Percentiles rank a stretch among this genome's conserved stretches.
Evolutionary conservation across 2,888 invertebrate species (phyloP).

Genomic region (Tuta absoluta): DNA sequence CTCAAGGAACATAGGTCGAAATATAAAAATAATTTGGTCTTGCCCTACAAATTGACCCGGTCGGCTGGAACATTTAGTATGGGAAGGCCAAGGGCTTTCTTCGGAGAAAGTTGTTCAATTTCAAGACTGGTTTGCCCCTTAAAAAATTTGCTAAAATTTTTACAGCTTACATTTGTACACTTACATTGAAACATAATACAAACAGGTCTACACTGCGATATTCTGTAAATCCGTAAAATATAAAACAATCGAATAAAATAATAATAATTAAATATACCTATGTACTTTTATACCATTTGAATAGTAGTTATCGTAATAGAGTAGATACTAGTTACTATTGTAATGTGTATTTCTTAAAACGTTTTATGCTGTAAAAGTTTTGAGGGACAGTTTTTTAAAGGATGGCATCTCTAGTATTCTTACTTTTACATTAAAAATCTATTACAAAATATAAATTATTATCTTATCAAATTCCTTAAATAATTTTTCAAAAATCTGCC

Average conservation of each 20-base stretch:
- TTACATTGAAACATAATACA: conserved; percentile 4
- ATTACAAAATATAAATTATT: not conserved
- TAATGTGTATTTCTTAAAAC: not conserved
- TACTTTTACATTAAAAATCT: too few relatives aligned
- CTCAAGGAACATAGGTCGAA: too few relatives aligned
- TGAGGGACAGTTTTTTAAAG: not conserved
- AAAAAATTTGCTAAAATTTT: too few relatives aligned
- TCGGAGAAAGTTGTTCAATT: too few relatives aligned
- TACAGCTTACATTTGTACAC: not conserved
- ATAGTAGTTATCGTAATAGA: conserved; percentile 61
- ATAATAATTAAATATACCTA: conserved; percentile 34
- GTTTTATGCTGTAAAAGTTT: not conserved
- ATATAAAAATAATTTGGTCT: too few relatives aligned
- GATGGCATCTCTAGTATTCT: not conserved
- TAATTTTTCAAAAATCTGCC: not conserved
- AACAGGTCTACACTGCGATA: conserved; percentile 21
- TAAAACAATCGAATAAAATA: not conserved
- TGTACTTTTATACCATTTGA: conserved; percentile 63
- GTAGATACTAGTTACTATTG: conserved; percentile 40
- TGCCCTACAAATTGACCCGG: too few relatives aligned
- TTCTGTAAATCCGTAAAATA: conserved; percentile 17
- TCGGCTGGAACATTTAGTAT: too few relatives aligned
- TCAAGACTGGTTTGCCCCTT: too few relatives aligned
- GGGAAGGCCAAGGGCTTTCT: too few relatives aligned
- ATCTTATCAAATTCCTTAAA: too few relatives aligned